phyloP scores from a whole-genome alignment of 2,888 invertebrate species.

The Heliconius hortense region DNA sequence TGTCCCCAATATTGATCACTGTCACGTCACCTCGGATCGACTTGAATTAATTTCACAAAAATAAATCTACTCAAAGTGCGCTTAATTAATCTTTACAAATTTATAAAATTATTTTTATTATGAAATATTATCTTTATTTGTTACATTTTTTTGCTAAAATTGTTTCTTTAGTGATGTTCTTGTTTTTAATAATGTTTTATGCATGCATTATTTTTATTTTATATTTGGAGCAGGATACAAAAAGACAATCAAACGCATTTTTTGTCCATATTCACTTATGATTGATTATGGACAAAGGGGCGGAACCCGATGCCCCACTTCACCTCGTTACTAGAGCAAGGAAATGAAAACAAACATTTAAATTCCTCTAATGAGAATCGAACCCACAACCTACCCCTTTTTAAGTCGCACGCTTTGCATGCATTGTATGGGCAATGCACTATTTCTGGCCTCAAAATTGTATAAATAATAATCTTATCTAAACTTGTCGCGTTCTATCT shows the following conservation, averaged over 20 bases:
- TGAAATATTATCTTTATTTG: constrained; percentile 11
- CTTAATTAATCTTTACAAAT: constrained; percentile 2
- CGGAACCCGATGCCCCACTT: background rate
- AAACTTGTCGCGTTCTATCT: background rate
- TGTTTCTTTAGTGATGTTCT: background rate
- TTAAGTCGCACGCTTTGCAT: background rate
- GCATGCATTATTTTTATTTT: no score
- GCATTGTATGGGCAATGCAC: no score
- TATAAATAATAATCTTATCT: background rate
- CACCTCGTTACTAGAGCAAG: no score
- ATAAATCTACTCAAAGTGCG: constrained; percentile 1
- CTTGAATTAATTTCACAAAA: constrained; percentile 16
- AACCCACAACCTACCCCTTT: background rate
- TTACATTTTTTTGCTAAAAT: background rate
- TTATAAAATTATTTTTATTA: constrained; percentile 3
- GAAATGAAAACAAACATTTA: background rate
- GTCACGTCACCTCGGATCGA: constrained; percentile 23
- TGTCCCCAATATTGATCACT: constrained; percentile 19
- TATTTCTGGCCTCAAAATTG: background rate
- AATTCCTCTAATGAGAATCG: background rate
- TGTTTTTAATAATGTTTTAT: background rate
- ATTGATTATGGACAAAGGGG: no score
- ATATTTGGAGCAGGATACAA: no score
- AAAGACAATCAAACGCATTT: no score
- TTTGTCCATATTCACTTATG: no score